Conservation (phyloP, 1,140 invertebrate species). For the Micrasema longulum region DNA sequence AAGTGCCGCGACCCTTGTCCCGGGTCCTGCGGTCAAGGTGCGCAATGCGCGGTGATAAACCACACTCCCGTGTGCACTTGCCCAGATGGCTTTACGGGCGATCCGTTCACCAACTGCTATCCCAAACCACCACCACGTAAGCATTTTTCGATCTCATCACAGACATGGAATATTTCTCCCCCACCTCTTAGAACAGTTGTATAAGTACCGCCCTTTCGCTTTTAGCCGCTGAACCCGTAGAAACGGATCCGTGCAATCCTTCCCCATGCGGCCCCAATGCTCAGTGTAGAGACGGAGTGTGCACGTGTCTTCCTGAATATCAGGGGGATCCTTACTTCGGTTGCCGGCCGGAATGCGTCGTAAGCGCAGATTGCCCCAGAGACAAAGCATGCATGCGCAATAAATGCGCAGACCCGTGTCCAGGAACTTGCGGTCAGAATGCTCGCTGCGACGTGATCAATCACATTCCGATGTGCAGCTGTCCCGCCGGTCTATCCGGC, state of each 20-base stretch:
- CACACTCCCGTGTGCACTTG: constrained; percentile 82
- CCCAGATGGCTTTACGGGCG: constrained; percentile 74
- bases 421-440: constrained; percentile 79
- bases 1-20: constrained; percentile 79
- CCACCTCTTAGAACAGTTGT: constrained; percentile 60
- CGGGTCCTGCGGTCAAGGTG: constrained; percentile 75
- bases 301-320: constrained; percentile 74
- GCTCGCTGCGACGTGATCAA: constrained; percentile 84
- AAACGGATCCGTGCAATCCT: constrained; percentile 67
- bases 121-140: constrained; percentile 68
- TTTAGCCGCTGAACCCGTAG: constrained; percentile 45
- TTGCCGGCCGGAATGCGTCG: constrained; percentile 86
- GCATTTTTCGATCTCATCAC: constrained; percentile 58
- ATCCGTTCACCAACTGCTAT: constrained; percentile 77
- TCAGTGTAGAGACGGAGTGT: constrained; percentile 68
- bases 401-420: constrained; percentile 81
- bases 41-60: constrained; percentile 77
- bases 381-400: constrained; percentile 80
- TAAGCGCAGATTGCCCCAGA: constrained; percentile 84
- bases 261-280: constrained; percentile 73
- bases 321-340: constrained; percentile 75
- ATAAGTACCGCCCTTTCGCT: constrained; percentile 50
- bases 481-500: constrained; percentile 71
- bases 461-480: constrained; percentile 80
- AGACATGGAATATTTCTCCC: constrained; percentile 45